A percentile compares a stretch with the other conserved stretches of the same genome.
These are phyloP conservation scores for Sciaenops ocellatus DNA, from an alignment of 2,797 vertebrate genomes.

Conservation along the genomic window DNA sequence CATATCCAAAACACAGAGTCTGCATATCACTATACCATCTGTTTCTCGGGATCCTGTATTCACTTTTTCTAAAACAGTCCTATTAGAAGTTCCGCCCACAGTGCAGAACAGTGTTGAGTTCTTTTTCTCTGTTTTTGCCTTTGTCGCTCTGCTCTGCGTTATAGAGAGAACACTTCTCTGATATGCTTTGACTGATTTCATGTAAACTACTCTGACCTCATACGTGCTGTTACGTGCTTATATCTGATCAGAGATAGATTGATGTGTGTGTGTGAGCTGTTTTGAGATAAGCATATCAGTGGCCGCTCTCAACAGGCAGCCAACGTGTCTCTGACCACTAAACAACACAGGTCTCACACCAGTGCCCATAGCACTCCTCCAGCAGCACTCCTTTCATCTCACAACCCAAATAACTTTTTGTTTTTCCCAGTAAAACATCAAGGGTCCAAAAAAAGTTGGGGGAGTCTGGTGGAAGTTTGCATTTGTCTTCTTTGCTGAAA, in stretches of 20 bases:
- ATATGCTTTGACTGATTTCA: slow-evolving; percentile 49
- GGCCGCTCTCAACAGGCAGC: slow-evolving; percentile 39
- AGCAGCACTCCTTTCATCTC: slow-evolving; percentile 58
- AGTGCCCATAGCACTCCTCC: slow-evolving; percentile 43
- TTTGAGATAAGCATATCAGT: slow-evolving; percentile 59
- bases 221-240: slow-evolving; percentile 6
- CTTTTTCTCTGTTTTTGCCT: slow-evolving; percentile 15
- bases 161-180: slow-evolving; percentile 9
- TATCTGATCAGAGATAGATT: slow-evolving; percentile 26
- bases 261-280: slow-evolving; percentile 28
- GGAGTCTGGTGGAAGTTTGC: slow-evolving; percentile 46
- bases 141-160: slow-evolving; percentile 27
- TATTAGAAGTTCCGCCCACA: slow-evolving; percentile 20
- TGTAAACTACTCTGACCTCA: slow-evolving; percentile 39
- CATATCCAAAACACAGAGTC: slow-evolving; percentile 53
- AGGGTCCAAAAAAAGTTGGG: slow-evolving; percentile 36
- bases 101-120: not conserved
- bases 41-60: slow-evolving; percentile 46
- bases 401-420: slow-evolving; percentile 45
- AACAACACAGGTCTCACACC: slow-evolving; percentile 50
- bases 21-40: slow-evolving; percentile 67
- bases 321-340: slow-evolving; percentile 49
- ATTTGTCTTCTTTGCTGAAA: slow-evolving; percentile 47
- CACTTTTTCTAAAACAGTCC: slow-evolving; percentile 20
- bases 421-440: slow-evolving; percentile 51